These are phyloP conservation scores for Thereva nobilitata DNA, from an alignment of 2,888 invertebrate species.

Conservation along the genomic window DNA sequence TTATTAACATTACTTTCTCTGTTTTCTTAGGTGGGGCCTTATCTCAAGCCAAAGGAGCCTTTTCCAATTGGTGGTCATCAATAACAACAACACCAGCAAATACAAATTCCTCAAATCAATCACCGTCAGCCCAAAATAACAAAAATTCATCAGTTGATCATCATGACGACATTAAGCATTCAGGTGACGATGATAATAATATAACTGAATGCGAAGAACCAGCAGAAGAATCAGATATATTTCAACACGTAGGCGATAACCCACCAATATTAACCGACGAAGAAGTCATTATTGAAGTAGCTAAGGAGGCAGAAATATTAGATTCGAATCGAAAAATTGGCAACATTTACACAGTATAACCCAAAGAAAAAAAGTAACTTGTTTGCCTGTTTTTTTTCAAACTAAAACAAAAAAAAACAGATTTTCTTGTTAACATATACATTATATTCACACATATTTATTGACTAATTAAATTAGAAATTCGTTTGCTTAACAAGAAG, in stretches of 20 bases:
- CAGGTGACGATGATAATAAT: constrained; percentile 16
- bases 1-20: constrained; percentile 42
- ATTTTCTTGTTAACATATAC: too few species aligned
- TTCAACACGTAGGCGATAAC: background rate
- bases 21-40: constrained; percentile 74
- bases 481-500: too few species aligned
- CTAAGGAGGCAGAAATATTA: constrained; percentile 54
- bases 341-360: constrained; percentile 48
- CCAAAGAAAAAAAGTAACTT: background rate
- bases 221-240: constrained; percentile 2
- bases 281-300: constrained; percentile 56
- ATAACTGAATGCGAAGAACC: constrained; percentile 32
- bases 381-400: too few species aligned
- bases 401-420: too few species aligned
- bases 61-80: constrained; percentile 85
- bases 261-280: constrained; percentile 31
- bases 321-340: constrained; percentile 47
- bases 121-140: constrained; percentile 5
- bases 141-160: background rate
- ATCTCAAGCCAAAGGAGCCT: constrained; percentile 84
- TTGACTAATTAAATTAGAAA: too few species aligned
- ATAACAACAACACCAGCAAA: constrained; percentile 63
- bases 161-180: background rate
- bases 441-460: too few species aligned
- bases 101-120: constrained; percentile 36